Base-by-base conservation (phyloP, 2,888 invertebrate species). In the Aplocera efformata region DNA sequence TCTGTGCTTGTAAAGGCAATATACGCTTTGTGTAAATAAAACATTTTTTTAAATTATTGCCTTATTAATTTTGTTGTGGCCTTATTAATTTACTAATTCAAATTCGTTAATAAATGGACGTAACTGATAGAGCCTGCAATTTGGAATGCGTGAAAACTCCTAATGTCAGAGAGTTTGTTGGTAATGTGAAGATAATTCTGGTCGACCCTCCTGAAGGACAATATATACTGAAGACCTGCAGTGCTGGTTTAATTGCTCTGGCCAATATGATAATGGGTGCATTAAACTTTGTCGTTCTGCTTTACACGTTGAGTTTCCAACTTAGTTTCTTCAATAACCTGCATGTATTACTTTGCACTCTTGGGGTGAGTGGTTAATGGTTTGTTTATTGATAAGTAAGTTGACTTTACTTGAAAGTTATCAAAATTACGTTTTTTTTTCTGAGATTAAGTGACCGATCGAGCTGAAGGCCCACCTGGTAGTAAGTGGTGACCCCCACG, bases 171-270 rank as follows among this genome's bases (percentile, higher is more conserved):
- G 76, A 78, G 42, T 79, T 75, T 27, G 58, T 72, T 2, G 80
- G 81, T 3, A 78, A 77, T 0, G 78, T 81, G 8, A 79, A 71
- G 53, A 75, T 81, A 32, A 48, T 78, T 25, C 48, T 80, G n/a
- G 61, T 81, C 1, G 73, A 80, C 8, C 60, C 68, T 1, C 54
- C 68, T 0, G 40, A 46, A 23, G 40, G 32, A 1, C 50, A 63
- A 2, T 68, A 74, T 44, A 17, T 28, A 1, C 47, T 46, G 6
- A 67, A 60, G 28, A 42, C 42, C 24, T 60, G 61, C 34, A 51
- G 56, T 3, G 62, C 76, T 2, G 68, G 63, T 0, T 28, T 63
- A 2, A 42, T 79, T 7, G 49, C 56, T 1, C 8, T 76, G 2
- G 67, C 70, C 0, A 60, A 67, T 33, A 55, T 77, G 48, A 39